A percentile compares a stretch with the other conserved stretches of the same genome.
Conservation (phyloP, 2,113 vertebrate species). For the Cavia porcellus region DNA sequence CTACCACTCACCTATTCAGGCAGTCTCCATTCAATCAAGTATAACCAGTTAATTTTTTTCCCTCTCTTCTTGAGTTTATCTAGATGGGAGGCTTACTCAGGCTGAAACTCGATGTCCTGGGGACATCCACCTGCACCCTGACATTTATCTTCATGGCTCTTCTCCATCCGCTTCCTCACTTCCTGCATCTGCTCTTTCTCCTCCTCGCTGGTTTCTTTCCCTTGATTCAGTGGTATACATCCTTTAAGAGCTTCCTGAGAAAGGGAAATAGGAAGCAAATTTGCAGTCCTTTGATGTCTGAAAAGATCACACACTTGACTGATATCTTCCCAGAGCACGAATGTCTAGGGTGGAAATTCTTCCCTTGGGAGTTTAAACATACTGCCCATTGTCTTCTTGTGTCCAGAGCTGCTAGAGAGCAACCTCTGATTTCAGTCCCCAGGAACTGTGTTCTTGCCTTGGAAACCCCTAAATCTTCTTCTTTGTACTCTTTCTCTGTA, state of each 20-base stretch:
- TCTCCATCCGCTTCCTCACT: rapidly evolving
- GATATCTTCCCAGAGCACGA: not conserved
- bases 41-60: rapidly evolving
- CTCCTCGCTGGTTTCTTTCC: too few species aligned
- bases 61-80: too few species aligned
- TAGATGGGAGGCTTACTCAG: not conserved
- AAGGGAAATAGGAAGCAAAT: not conserved
- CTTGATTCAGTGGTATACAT: not conserved
- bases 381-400: not conserved
- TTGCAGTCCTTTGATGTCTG: not conserved
- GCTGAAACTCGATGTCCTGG: not conserved
- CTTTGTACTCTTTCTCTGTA: too few species aligned
- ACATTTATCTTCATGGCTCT: not conserved
- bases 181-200: not conserved
- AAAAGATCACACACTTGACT: not conserved
- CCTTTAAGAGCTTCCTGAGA: not conserved
- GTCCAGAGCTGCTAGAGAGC: not conserved
- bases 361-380: not conserved
- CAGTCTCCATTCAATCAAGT: not conserved
- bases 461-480: not conserved
- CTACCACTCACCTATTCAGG: not conserved
- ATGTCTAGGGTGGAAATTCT: not conserved
- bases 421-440: not conserved
- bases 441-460: not conserved
- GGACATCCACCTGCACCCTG: rapidly evolving